Conservation (phyloP, 2,888 invertebrate genomes). For the Stomorhina lunata region DNA sequence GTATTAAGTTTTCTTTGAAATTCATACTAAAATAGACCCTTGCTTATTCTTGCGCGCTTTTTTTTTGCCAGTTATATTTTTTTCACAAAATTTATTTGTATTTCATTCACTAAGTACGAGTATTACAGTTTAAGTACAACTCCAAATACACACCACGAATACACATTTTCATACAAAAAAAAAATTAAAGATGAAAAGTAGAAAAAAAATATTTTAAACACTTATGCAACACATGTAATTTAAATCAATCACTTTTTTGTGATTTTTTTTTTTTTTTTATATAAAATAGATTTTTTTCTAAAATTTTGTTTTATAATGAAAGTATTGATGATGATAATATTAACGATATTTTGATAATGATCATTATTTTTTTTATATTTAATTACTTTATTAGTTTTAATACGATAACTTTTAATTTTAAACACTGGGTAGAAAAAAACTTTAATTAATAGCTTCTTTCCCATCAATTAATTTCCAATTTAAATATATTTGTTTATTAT, state of each 20-base stretch:
- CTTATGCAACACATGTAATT: constrained; percentile 64
- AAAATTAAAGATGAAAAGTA: constrained; percentile 27
- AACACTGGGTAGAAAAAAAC: not conserved
- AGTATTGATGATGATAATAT: not conserved
- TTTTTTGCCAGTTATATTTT: constrained; percentile 13
- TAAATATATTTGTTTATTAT: constrained; percentile 22
- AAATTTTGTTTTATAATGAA: not conserved
- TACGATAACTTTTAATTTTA: not conserved
- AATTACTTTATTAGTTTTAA: not conserved
- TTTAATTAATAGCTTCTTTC: constrained; percentile 4
- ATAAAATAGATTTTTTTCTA: constrained; percentile 22
- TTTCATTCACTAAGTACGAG: constrained; percentile 51
- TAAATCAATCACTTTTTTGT: constrained; percentile 56
- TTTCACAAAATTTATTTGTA: constrained; percentile 9
- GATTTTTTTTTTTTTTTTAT: constrained; percentile 10
- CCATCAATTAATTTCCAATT: constrained; percentile 1
- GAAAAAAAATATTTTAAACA: constrained; percentile 48
- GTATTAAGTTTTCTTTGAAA: constrained; percentile 44
- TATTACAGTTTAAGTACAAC: constrained; percentile 35
- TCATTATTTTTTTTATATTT: constrained; percentile 15
- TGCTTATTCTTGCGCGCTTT: constrained; percentile 62
- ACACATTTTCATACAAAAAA: constrained; percentile 27
- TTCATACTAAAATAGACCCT: constrained; percentile 41
- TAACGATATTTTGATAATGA: not conserved
- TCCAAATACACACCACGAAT: constrained; percentile 9